phyloP scores from a whole-genome alignment of 2,113 vertebrate genomes.

The Chamaea fasciata region DNA sequence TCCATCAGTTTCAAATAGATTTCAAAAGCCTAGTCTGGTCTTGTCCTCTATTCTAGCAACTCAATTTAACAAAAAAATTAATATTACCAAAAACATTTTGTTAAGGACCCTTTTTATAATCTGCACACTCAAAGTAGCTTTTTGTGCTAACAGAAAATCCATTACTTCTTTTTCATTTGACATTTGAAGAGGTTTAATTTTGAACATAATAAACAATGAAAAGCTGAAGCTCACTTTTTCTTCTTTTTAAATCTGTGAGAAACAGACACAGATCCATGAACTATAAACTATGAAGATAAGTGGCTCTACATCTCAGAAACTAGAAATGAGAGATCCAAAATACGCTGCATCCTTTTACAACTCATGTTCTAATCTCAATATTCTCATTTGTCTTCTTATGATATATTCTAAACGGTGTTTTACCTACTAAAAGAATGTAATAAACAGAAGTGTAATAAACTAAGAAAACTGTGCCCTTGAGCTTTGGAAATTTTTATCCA shows the following conservation, averaged over 20 bases:
- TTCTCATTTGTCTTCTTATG: neutral
- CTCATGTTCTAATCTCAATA: neutral
- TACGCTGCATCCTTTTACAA: neutral
- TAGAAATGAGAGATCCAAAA: neutral
- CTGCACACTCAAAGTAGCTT: neutral
- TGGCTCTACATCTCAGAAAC: neutral
- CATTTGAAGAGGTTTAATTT: conserved; percentile 29
- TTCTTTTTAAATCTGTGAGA: neutral
- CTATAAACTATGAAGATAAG: neutral
- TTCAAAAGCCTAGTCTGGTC: neutral
- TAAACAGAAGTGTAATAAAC: neutral
- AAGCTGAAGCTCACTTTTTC: neutral
- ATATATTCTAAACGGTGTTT: neutral
- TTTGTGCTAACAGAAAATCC: neutral
- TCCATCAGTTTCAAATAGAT: neutral
- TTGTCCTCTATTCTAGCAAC: neutral
- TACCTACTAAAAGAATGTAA: neutral
- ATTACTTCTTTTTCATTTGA: neutral
- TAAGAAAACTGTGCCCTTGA: neutral
- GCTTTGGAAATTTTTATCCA: neutral
- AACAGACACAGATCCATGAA: neutral
- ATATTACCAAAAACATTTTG: neutral
- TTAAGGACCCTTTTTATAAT: neutral
- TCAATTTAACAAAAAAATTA: neutral
- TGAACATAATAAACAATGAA: neutral